Conservation (phyloP, 2,797 vertebrate genomes). For the Glyptemys insculpta region DNA sequence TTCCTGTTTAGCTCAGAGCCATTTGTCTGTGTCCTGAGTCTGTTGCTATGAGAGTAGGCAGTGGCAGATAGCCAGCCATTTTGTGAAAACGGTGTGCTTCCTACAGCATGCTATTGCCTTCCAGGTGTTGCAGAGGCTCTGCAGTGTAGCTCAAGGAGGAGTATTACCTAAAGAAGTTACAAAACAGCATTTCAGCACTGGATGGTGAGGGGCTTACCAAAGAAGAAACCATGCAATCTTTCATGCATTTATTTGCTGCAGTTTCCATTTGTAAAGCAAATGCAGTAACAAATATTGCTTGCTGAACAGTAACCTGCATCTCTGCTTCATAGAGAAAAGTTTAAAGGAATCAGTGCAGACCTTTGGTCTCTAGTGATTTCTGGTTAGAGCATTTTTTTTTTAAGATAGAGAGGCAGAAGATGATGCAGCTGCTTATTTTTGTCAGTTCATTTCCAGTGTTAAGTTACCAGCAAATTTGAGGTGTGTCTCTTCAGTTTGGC, state of each 20-base stretch:
- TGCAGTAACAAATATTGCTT: background rate
- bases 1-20: background rate
- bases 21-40: too few relatives aligned
- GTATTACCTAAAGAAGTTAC: background rate
- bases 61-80: background rate
- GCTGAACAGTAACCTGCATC: conserved; percentile 42
- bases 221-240: background rate
- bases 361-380: too few relatives aligned
- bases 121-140: background rate
- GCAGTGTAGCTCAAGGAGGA: background rate
- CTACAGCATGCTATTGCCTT: background rate
- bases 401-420: conserved; percentile 14
- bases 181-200: background rate
- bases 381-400: background rate
- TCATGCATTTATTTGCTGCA: background rate
- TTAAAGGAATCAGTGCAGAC: background rate
- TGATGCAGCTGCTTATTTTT: conserved; percentile 23
- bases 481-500: background rate
- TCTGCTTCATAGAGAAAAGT: conserved; percentile 31
- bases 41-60: background rate
- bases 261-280: background rate
- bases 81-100: background rate
- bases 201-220: background rate
- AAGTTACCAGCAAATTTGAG: conserved; percentile 18
- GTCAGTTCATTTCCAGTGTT: background rate